Percentiles rank a stretch among this genome's conserved stretches.
Evolutionary conservation across 2,113 vertebrate species (phyloP).

Genomic region (Salvelinus fontinalis): DNA sequence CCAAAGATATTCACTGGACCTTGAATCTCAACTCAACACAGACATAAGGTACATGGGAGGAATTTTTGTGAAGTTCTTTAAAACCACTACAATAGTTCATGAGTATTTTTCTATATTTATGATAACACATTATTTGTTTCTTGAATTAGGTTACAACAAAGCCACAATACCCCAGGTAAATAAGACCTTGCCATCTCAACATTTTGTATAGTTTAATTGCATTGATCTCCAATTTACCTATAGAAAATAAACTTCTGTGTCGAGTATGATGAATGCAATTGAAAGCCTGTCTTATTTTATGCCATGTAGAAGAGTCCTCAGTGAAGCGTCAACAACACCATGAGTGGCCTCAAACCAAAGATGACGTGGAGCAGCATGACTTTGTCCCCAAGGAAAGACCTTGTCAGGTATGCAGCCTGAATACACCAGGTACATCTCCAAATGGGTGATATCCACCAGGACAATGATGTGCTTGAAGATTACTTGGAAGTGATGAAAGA

Average conservation of each 20-base stretch:
- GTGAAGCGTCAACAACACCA: slow-evolving; percentile 54
- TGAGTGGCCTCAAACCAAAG: slow-evolving; percentile 69
- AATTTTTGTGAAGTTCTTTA: not conserved
- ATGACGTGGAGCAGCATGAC: slow-evolving; percentile 50
- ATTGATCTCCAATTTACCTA: not conserved
- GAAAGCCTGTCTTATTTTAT: slow-evolving; percentile 10
- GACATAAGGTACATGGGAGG: slow-evolving; percentile 33
- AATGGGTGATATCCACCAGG: not conserved
- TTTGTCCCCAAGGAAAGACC: slow-evolving; percentile 59
- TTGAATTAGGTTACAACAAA: not conserved
- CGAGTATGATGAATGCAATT: not conserved
- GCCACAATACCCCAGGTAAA: slow-evolving; percentile 7
- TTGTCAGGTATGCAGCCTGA: slow-evolving; percentile 47
- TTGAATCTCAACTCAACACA: slow-evolving; percentile 51
- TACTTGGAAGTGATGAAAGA: not conserved
- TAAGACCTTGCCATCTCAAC: not conserved
- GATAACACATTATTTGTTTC: not conserved
- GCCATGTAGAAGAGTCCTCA: slow-evolving; percentile 33
- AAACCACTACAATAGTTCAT: not conserved
- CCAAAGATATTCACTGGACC: slow-evolving; percentile 58
- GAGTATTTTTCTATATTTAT: not conserved
- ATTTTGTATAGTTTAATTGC: not conserved
- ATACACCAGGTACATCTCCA: not conserved
- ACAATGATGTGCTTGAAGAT: too few species aligned
- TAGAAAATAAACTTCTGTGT: not conserved